Base-by-base conservation (phyloP, 2,888 invertebrate genomes). In the Drosophila lutescens region DNA sequence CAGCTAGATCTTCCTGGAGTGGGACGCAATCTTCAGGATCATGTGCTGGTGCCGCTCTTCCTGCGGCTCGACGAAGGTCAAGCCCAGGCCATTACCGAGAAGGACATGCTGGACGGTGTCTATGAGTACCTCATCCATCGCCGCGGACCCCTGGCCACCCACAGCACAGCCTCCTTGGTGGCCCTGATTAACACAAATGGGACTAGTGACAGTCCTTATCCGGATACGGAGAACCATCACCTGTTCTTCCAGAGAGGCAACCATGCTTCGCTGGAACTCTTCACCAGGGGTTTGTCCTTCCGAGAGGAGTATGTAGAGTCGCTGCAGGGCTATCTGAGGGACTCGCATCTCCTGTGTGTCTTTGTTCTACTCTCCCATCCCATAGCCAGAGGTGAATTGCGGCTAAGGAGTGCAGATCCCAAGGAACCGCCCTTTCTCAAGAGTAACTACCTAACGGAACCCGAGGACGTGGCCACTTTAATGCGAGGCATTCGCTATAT, bases 1-100 rank as follows among this genome's bases (percentile, higher is more conserved):
- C 30, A 88, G 0, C 59, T 75, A 2, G 68, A 90, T 12, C 47
- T 92, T 8, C 66, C 84, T 0, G 79, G 80, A 0, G 95, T 97
- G 0, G 96, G 96, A 0, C 93, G 94, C 76, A 96, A 97, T 87
- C 92, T 97, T 1, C 96, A 97, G 91, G 97, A 97, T 88, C 97
- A 97, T 90, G 94, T 95, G 23, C 94, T 94, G 0, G 93, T 95
- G 2, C 86, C 89, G 3, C 5, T 91, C 0, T 81, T 90, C 20
- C 44, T 91, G 13, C 77, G 89, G 23, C 91, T 94, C 76, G 93
- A 94, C 2, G 76, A 76, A 15, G 79, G 63, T 0, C 71, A 20
- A 3, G 74, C 82, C 0, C 26, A 58, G 23, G 20, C 74, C 0
- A 26, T 72, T 0, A 72, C 83, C 85, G 23, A 92, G 88, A 75